Conservation (phyloP, 2,888 invertebrate species). For the Unio delphinus region DNA sequence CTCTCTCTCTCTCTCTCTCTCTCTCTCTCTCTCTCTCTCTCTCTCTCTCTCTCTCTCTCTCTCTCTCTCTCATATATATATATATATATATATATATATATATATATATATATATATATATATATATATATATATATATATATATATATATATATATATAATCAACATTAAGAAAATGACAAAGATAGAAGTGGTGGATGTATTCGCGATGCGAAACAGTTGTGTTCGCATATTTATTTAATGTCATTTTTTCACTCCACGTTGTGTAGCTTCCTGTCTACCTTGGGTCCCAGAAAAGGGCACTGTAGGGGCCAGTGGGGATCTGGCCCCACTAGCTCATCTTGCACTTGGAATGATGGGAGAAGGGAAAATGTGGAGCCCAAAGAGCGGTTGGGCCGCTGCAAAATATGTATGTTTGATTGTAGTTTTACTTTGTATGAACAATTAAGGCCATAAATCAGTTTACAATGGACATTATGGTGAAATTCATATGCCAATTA, state of each 20-base stretch:
- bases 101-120: no score
- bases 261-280: conserved; percentile 76
- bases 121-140: no score
- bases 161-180: not conserved
- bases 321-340: conserved; percentile 79
- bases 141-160: not conserved
- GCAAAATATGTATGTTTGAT: conserved; percentile 74
- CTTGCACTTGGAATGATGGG: conserved; percentile 79
- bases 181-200: no score
- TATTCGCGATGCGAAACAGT: not conserved
- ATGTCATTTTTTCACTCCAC: not conserved
- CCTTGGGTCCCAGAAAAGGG: conserved; percentile 81
- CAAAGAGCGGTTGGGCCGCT: conserved; percentile 77
- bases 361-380: conserved; percentile 81
- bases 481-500: no score
- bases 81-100: no score
- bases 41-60: no score
- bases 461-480: not conserved
- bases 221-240: not conserved
- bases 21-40: no score
- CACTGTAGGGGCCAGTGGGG: conserved; percentile 80
- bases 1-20: no score
- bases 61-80: no score
- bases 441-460: not conserved
- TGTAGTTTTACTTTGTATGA: not conserved